phyloP scores from a whole-genome alignment of 2,888 invertebrate genomes.

The Ariolimax columbianus region DNA sequence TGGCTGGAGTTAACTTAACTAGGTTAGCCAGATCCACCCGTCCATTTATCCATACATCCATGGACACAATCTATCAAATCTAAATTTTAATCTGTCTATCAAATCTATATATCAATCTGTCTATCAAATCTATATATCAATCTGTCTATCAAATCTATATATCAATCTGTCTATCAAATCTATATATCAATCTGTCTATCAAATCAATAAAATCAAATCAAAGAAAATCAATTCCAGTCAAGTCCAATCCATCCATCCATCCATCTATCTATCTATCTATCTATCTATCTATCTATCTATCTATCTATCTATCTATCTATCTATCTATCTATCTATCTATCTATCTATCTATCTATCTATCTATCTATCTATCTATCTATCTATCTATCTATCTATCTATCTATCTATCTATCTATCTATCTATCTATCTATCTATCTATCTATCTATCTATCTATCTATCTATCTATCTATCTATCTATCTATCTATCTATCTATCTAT shows the following conservation, averaged over 20 bases:
- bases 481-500: background rate
- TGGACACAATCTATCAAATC: no score
- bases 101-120: no score
- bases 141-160: no score
- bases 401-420: background rate
- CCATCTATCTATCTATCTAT: background rate
- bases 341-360: background rate
- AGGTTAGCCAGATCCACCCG: background rate
- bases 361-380: background rate
- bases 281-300: background rate
- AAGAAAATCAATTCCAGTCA: no score
- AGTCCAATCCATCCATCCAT: no score
- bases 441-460: background rate
- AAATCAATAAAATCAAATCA: no score
- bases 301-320: constrained; percentile 3
- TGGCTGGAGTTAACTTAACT: constrained; percentile 53
- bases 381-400: background rate
- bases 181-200: no score
- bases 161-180: no score
- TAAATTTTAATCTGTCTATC: no score
- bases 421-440: background rate
- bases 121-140: no score
- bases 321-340: background rate
- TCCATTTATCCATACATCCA: background rate
- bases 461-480: background rate